A percentile compares a stretch with the other conserved stretches of the same genome.
phyloP scores from a whole-genome alignment of 64 coral and sea anemone genomes.

The Actinia tenebrosa region DNA sequence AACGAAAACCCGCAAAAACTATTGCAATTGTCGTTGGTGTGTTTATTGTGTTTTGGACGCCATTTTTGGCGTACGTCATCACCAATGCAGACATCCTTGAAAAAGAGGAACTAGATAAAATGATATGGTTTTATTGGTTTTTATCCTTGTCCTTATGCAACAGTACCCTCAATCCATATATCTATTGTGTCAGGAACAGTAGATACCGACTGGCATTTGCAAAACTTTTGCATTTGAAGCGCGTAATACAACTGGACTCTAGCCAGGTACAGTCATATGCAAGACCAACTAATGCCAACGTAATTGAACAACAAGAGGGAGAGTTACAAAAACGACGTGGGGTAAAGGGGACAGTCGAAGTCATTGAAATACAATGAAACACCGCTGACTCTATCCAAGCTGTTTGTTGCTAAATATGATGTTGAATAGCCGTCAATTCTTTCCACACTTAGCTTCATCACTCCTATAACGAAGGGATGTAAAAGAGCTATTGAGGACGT shows the following conservation, averaged over 20 bases:
- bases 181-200: slow-evolving; percentile 40
- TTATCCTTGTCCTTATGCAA: slow-evolving; percentile 28
- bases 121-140: slow-evolving; percentile 24
- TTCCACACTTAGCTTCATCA: too few relatives aligned
- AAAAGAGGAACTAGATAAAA: not conserved
- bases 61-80: slow-evolving; percentile 18
- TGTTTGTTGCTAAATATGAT: too few relatives aligned
- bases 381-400: too few relatives aligned
- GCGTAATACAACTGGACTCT: not conserved
- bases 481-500: too few relatives aligned
- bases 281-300: not conserved
- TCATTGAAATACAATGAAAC: too few relatives aligned
- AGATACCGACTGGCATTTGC: slow-evolving; percentile 29
- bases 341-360: too few relatives aligned
- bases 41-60: slow-evolving; percentile 27
- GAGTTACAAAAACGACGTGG: not conserved
- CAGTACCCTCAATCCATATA: slow-evolving; percentile 37
- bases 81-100: not conserved
- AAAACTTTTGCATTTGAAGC: not conserved
- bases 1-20: slow-evolving; percentile 46
- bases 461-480: too few relatives aligned
- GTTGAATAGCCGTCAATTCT: too few relatives aligned
- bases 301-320: not conserved
- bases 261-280: not conserved
- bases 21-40: slow-evolving; percentile 45